Conservation (phyloP, 2,113 vertebrate species). For the Lucifuga dentata region DNA sequence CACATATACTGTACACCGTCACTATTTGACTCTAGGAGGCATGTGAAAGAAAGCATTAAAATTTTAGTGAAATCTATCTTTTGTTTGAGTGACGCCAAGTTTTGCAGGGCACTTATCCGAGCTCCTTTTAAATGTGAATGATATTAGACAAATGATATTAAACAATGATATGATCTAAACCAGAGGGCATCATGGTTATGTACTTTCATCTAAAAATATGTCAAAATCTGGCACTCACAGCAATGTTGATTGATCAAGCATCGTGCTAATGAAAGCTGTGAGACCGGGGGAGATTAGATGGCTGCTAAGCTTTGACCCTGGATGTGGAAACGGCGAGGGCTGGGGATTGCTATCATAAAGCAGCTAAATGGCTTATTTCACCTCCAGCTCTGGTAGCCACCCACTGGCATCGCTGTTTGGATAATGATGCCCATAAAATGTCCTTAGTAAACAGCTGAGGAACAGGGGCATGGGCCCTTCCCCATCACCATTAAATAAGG, state of each 20-base stretch:
- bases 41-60: too few relatives aligned
- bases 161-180: constrained; percentile 36
- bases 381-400: constrained; percentile 86
- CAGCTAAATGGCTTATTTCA: constrained; percentile 85
- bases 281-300: constrained; percentile 63
- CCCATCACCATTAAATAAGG: constrained; percentile 56
- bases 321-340: constrained; percentile 72
- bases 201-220: constrained; percentile 44
- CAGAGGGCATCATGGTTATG: constrained; percentile 21
- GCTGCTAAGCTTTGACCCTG: constrained; percentile 75
- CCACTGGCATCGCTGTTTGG: constrained; percentile 77
- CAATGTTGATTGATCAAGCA: constrained; percentile 72
- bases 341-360: constrained; percentile 82
- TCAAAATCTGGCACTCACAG: constrained; percentile 59
- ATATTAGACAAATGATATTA: constrained; percentile 23
- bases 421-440: constrained; percentile 86
- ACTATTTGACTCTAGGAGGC: too few relatives aligned
- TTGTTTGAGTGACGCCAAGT: background rate
- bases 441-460: constrained; percentile 72
- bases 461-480: constrained; percentile 44
- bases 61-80: too few relatives aligned
- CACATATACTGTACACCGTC: too few relatives aligned
- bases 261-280: constrained; percentile 74
- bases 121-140: constrained; percentile 42
- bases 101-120: constrained; percentile 3